Base-by-base conservation (phyloP, 2,113 vertebrate species). In the Phoxinus phoxinus region DNA sequence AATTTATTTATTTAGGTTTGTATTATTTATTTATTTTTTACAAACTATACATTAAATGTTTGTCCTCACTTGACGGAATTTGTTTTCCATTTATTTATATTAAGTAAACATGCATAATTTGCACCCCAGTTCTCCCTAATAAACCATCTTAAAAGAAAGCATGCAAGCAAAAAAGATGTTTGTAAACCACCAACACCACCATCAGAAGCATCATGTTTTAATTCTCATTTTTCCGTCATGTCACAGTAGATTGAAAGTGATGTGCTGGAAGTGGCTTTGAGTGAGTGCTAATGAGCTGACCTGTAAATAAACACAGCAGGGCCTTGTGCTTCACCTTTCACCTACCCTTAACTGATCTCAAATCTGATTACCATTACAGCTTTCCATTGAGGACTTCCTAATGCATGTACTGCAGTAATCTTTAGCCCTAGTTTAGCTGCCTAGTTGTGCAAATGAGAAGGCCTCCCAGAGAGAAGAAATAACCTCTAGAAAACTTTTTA, bases 301-400 rank as follows among this genome's bases (percentile, higher is more conserved):
- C 75, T 87, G 82, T 63, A 84, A 72, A 79, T 35, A 25, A 84
- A 53, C 27, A 27, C 48, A 35, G 73, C 67, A 8, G 6, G 32
- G 63, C 59, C 30, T 61, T 25, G 23, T 84, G 69, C 61, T 46
- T 88, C 15, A 75, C 71, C 58, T 86, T 84, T 78, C 51, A 46
- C 81, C 65, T 88, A 56, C 44, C 56, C 53, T 56, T 72, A 71
- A 59, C 73, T 79, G 71, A 58, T 30, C 75, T 85, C 63, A 84
- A 87, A 88, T 89, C 90, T 81, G 87, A 92, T 90, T 85, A 88
- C 81, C 51, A 4, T 71, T 75, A 79, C 32, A 89, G 81, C 37
- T 51, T 77, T 75, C 56, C 67, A 81, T 82, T 69, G 81, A 87
- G 89, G 74, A 88, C 83, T 86, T 84, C 85, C 87, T 85, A 81